A percentile compares a stretch with the other conserved stretches of the same genome.
These are phyloP conservation scores for Galeruca laticollis DNA, from an alignment of 2,888 invertebrate species.

Conservation along the genomic window DNA sequence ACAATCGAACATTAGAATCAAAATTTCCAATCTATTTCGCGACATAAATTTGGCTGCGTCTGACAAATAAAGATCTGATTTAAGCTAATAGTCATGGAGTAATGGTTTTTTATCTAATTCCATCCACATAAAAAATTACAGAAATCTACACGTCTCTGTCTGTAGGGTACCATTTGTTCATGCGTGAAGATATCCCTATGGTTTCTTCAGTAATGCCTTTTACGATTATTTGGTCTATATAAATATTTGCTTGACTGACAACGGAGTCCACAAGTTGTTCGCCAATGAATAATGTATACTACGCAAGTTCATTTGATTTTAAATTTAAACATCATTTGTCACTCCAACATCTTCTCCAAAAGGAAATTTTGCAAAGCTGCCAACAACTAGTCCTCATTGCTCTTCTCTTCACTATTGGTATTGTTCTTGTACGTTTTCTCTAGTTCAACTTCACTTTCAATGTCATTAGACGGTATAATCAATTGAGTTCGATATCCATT, in stretches of 20 bases:
- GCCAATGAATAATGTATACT: too few relatives aligned
- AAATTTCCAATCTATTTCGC: constrained; percentile 34
- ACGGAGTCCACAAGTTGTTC: too few relatives aligned
- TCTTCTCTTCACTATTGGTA: too few relatives aligned
- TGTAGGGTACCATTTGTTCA: constrained; percentile 22
- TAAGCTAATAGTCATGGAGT: constrained; percentile 32
- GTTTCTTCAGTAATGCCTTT: constrained; percentile 30
- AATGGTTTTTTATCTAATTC: constrained; percentile 35
- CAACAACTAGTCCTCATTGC: too few relatives aligned
- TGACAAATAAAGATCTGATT: constrained; percentile 12
- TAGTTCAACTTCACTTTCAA: too few relatives aligned
- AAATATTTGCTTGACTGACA: constrained; percentile 29
- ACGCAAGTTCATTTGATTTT: too few relatives aligned
- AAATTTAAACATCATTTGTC: too few relatives aligned
- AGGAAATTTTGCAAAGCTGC: too few relatives aligned
- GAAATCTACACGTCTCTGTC: constrained; percentile 19
- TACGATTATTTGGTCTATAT: constrained; percentile 24
- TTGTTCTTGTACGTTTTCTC: too few relatives aligned
- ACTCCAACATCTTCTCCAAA: too few relatives aligned
- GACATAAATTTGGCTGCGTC: constrained; percentile 27
- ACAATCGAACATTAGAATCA: constrained; percentile 29
- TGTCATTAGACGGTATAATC: too few relatives aligned
- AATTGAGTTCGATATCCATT: too few relatives aligned
- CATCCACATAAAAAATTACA: constrained; percentile 38
- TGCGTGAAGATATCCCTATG: constrained; percentile 30